phyloP scores from a whole-genome alignment of 1,140 invertebrate species.

The Yoshiicerus persimilis region DNA sequence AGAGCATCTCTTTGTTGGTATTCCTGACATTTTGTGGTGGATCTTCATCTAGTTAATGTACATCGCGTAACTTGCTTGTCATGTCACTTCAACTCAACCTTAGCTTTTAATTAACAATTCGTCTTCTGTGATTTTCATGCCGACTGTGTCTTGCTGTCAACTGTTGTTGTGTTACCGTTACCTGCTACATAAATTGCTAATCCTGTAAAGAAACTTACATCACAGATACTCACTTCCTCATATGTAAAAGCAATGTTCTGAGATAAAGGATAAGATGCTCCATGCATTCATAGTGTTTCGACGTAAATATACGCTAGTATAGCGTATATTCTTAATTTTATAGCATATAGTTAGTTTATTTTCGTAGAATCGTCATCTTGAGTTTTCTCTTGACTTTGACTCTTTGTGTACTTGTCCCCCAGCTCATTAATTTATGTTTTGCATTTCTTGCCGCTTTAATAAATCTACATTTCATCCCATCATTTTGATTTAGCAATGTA shows the following conservation, averaged over 20 bases:
- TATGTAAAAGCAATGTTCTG: not conserved
- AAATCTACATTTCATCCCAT: not conserved
- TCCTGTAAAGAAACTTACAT: not conserved
- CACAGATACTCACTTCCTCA: not conserved
- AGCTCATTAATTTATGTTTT: not conserved
- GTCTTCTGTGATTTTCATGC: not conserved
- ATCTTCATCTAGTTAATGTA: not conserved
- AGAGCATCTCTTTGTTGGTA: not conserved
- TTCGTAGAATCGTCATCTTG: not conserved
- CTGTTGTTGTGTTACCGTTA: not conserved
- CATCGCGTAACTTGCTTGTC: not conserved
- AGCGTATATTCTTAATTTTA: too few relatives aligned
- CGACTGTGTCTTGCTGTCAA: not conserved
- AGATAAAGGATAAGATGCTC: not conserved
- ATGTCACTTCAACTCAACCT: not conserved
- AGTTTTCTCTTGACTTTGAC: not conserved
- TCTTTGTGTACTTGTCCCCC: not conserved
- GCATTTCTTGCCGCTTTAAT: not conserved
- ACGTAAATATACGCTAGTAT: too few relatives aligned
- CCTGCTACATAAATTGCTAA: not conserved
- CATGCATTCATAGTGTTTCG: too few relatives aligned
- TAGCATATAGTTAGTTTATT: not conserved
- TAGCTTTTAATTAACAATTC: not conserved
- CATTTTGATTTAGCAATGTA: not conserved
- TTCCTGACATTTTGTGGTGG: not conserved